These are phyloP conservation scores for Mus spretus DNA, from an alignment of 2,797 vertebrate genomes.

Conservation along the genomic window DNA sequence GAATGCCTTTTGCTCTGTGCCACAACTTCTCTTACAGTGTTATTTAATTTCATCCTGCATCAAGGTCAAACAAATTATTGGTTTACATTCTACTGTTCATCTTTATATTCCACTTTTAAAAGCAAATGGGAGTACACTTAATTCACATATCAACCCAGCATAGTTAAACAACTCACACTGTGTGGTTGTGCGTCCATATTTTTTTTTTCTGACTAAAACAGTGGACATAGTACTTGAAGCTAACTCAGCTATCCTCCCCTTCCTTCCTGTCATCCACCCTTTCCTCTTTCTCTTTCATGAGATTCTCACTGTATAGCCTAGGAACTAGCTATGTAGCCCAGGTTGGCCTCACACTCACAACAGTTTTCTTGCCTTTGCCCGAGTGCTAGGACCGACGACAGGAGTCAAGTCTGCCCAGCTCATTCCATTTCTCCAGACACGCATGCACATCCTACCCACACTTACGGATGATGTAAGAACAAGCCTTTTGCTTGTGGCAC, in stretches of 20 bases:
- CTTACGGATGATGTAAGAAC: background rate
- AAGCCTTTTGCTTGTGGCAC: too few relatives aligned
- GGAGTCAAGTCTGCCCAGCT: background rate
- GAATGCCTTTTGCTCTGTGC: background rate
- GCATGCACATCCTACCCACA: too few relatives aligned
- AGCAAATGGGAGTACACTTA: background rate
- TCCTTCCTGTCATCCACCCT: background rate
- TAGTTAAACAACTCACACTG: background rate
- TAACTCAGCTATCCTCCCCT: background rate
- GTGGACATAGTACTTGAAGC: background rate
- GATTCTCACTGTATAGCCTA: background rate
- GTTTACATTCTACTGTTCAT: background rate
- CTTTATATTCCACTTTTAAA: slow-evolving; percentile 19
- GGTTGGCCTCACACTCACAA: background rate
- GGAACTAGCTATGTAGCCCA: background rate
- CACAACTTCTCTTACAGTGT: background rate
- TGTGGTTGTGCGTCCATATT: background rate
- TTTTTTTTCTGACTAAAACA: background rate
- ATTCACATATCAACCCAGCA: background rate
- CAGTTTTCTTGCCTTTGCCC: background rate
- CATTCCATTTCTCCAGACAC: background rate
- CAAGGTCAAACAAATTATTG: background rate
- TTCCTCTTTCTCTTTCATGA: background rate
- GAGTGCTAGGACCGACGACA: background rate
- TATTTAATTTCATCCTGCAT: background rate